These are phyloP conservation scores for Notothenia coriiceps DNA, from an alignment of 2,113 vertebrate species.

Conservation along the genomic window DNA sequence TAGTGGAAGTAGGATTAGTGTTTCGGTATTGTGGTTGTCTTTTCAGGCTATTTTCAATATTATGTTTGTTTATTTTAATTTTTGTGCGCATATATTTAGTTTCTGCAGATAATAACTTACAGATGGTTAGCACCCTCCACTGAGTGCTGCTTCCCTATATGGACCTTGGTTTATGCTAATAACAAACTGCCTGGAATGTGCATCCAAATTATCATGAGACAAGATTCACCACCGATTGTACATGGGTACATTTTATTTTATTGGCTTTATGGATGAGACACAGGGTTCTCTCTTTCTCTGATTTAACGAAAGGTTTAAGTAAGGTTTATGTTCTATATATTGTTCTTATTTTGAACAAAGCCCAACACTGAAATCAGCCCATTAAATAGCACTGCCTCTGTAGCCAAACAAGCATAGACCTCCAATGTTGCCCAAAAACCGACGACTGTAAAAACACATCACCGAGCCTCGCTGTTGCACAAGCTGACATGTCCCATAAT, in stretches of 20 bases:
- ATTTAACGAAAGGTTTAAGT: background rate
- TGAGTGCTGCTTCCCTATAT: conserved; percentile 20
- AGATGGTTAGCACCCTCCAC: conserved; percentile 29
- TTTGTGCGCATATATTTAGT: conserved; percentile 22
- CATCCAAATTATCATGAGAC: conserved; percentile 49
- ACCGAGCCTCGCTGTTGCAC: background rate
- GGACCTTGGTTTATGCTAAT: conserved; percentile 16
- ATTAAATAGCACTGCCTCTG: background rate
- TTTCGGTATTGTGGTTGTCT: conserved; percentile 28
- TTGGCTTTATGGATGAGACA: conserved; percentile 2
- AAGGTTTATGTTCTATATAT: background rate
- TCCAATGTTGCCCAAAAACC: background rate
- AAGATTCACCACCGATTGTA: conserved; percentile 14
- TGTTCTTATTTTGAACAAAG: background rate
- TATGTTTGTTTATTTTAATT: conserved; percentile 37
- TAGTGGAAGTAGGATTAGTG: background rate
- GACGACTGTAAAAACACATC: background rate
- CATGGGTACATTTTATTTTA: background rate
- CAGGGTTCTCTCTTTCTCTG: background rate
- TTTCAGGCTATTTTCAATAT: conserved; percentile 21
- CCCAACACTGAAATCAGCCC: background rate
- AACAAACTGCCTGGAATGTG: conserved; percentile 45
- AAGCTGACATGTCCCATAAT: background rate
- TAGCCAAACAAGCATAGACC: background rate
- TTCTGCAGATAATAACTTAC: conserved; percentile 51